These are phyloP conservation scores for Chrysemys picta DNA, from an alignment of 2,113 vertebrate species.

Conservation along the genomic window DNA sequence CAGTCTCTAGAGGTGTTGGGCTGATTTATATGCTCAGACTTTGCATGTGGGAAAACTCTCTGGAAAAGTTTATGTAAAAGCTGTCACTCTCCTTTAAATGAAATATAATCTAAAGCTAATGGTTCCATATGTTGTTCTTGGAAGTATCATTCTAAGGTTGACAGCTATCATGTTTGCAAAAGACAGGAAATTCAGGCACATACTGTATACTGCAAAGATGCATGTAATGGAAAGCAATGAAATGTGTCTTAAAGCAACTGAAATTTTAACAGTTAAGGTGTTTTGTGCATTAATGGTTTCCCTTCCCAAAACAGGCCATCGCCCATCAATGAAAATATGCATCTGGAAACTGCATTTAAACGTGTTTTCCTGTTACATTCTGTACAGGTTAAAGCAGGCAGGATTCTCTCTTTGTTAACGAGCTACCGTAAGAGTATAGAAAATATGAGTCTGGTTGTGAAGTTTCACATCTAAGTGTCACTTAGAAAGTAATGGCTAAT, in stretches of 20 bases:
- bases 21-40: not conserved
- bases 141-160: not conserved
- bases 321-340: not conserved
- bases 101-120: constrained; percentile 35
- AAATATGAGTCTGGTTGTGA: not conserved
- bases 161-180: not conserved
- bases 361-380: not conserved
- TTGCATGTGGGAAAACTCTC: not conserved
- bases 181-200: not conserved
- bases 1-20: not conserved
- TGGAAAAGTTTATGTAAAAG: not conserved
- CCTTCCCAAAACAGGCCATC: not conserved
- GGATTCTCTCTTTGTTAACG: not conserved
- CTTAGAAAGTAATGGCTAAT: not conserved
- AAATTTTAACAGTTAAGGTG: not conserved
- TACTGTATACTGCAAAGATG: not conserved
- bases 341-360: constrained; percentile 27
- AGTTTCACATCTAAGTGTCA: not conserved
- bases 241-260: not conserved
- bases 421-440: not conserved
- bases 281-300: not conserved
- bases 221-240: not conserved
- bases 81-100: not conserved
- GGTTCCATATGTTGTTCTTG: not conserved
- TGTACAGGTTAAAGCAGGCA: not conserved